Evolutionary conservation across 2,888 invertebrate species (phyloP), one percentile per base, ranked within the genome.

Genomic region (Lutraria lutraria): DNA sequence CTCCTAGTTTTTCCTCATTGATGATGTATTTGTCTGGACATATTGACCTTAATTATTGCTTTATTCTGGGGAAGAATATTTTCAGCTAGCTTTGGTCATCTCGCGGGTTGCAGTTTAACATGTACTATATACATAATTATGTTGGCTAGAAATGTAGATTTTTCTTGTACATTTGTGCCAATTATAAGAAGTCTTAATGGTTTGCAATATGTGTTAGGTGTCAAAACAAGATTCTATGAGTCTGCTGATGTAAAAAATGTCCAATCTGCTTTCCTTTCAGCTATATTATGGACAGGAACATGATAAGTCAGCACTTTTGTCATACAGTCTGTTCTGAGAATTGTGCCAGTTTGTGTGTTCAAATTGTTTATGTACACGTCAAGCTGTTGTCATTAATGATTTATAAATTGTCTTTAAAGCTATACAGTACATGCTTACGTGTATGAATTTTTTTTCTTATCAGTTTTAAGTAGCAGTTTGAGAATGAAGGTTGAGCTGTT

Each of bases 71-170:
- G 63, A n/a, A n/a, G n/a, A 19, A 19, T 16, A 63, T 10, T n/a
- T 63, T 63, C 43, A 4, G n/a, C 63, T n/a, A 63, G 63, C n/a
- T 63, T n/a, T 63, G n/a, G 63, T n/a, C n/a, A 63, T 63, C 63
- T 21, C 8, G 15, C 21, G 10, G 63, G 19, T 16, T 10, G 63
- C n/a, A 43, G 43, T 43, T 4, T 2, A 4, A 43, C 43, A 43
- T 43, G n/a, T n/a, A n/a, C n/a, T n/a, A n/a, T n/a, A n/a, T n/a
- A n/a, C n/a, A 43, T 4, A 43, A 43, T 43, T 43, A 43, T 43
- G 43, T 43, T 43, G 43, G 43, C 43, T 43, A 43, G 43, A 43
- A 43, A 43, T 43, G 43, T 43, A 43, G 43, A 43, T 43, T n/a
- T n/a, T n/a, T n/a, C 43, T 43, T 43, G 8, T 2, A 43, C 8